phyloP scores from a whole-genome alignment of 2,113 vertebrate species.

The Polypterus bichir region DNA sequence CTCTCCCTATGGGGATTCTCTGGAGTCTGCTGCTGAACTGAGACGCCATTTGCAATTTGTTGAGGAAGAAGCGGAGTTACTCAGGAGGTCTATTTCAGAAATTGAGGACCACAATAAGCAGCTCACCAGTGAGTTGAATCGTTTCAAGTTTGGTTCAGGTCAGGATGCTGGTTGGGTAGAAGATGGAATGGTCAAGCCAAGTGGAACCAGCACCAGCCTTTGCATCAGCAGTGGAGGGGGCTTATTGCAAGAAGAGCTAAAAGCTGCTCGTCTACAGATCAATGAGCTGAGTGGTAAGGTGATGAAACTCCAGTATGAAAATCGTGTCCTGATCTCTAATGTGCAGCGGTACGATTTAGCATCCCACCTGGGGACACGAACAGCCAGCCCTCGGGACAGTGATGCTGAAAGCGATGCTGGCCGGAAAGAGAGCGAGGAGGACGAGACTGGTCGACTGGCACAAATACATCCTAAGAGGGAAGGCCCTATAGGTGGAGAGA shows the following conservation, averaged over 20 bases:
- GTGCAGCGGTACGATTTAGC: slow-evolving; percentile 80
- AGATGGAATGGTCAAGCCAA: slow-evolving; percentile 34
- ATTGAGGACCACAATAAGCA: slow-evolving; percentile 92
- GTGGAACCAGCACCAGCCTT: slow-evolving; percentile 6
- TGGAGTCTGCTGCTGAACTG: slow-evolving; percentile 76
- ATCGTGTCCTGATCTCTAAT: slow-evolving; percentile 80
- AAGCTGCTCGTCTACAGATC: slow-evolving; percentile 73
- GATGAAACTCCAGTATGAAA: slow-evolving; percentile 92
- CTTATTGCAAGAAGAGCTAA: slow-evolving; percentile 78
- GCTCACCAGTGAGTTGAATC: slow-evolving; percentile 79
- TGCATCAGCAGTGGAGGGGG: slow-evolving; percentile 20
- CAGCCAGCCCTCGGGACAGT: slow-evolving; percentile 71
- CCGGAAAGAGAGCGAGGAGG: slow-evolving; percentile 67
- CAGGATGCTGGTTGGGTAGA: slow-evolving; percentile 43
- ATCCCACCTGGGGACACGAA: slow-evolving; percentile 62
- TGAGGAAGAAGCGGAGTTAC: slow-evolving; percentile 87
- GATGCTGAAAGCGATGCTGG: slow-evolving; percentile 67
- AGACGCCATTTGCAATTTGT: slow-evolving; percentile 89
- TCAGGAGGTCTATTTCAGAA: slow-evolving; percentile 85
- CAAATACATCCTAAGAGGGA: slow-evolving; percentile 75
- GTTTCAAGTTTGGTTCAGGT: slow-evolving; percentile 76
- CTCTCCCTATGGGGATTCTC: slow-evolving; percentile 71
- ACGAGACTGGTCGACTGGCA: slow-evolving; percentile 54
- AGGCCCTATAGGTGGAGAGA: slow-evolving; percentile 84
- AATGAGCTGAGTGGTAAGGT: slow-evolving; percentile 84